Evolutionary conservation across 2,888 invertebrate species (phyloP), one percentile per base, ranked within the genome.

Genomic region (Himalopsyche anomala): DNA sequence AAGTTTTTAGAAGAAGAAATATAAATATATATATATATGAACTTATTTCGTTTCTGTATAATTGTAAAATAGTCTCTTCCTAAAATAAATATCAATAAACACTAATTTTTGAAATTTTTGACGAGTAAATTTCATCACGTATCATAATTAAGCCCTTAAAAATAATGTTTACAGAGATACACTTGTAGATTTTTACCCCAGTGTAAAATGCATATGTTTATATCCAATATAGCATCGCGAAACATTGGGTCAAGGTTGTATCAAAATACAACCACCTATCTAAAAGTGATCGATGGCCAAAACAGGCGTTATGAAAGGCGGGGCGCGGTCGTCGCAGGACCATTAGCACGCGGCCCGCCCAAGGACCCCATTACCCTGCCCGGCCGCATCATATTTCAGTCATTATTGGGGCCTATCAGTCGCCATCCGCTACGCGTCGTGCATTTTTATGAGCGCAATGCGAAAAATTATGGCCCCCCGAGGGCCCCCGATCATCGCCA

Each of bases 381-480:
- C 62, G 62, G 62, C 62, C 55, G 56, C 54, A 81, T 82, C 84
- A 82, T 84, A 62, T 82, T 86, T 81, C 74, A 80, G 82, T 28
- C 82, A 84, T 84, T 83, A 85, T 85, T 83, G 81, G 85, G 55
- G 82, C 83, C 55, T 85, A 87, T 84, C 83, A 56, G 82, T 82
- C 84, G 87, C 82, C 40, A 85, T 85, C 87, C 83, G 83, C 80
- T 69, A 45, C 80, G 74, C 81, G 56, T 55, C 42, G 38, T 80
- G 85, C 69, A 84, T 86, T 55, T 55, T 40, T 80, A 83, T 85
- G 85, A 87, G 87, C 62, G 4, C 62, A 15, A n/a, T 45, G 54
- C 55, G 81, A 69, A 84, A 62, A 87, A 74, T 86, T 84, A 87
- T 82, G 84, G 56, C 79, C 80, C 84, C 86, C 86, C 84, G 40